These are phyloP conservation scores for Brenthis hecate DNA, from an alignment of 2,888 invertebrate species.

Conservation along the genomic window DNA sequence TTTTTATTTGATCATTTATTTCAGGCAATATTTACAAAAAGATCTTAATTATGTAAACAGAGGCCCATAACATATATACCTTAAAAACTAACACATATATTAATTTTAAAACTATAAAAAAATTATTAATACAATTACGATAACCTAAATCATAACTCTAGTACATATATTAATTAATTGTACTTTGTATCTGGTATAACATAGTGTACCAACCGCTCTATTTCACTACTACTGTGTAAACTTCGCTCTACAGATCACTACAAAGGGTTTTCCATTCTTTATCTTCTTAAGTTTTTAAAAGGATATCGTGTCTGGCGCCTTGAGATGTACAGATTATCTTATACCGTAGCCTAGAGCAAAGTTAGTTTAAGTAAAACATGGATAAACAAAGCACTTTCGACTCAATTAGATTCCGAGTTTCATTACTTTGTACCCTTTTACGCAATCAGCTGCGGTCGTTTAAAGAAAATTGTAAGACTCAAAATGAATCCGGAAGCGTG, in stretches of 20 bases:
- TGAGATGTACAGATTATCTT: constrained; percentile 33
- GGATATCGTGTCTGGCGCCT: constrained; percentile 33
- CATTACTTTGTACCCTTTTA: constrained; percentile 38
- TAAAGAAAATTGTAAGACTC: constrained; percentile 29
- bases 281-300: constrained; percentile 31
- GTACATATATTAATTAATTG: not conserved
- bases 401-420: constrained; percentile 40
- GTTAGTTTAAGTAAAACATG: constrained; percentile 40
- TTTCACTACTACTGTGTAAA: constrained; percentile 2
- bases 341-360: constrained; percentile 35
- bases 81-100: no score
- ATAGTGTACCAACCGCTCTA: not conserved
- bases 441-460: constrained; percentile 39
- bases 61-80: no score
- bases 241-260: constrained; percentile 17
- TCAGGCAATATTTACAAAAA: no score
- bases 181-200: not conserved
- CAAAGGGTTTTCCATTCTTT: constrained; percentile 21
- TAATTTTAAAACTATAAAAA: no score
- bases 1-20: no score
- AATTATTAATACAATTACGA: not conserved
- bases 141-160: not conserved
- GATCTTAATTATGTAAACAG: no score
- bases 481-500: constrained; percentile 12
- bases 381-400: constrained; percentile 43